A percentile compares a stretch with the other conserved stretches of the same genome.
phyloP scores from a whole-genome alignment of 1,140 invertebrate species.

The Steinernema feltiae region DNA sequence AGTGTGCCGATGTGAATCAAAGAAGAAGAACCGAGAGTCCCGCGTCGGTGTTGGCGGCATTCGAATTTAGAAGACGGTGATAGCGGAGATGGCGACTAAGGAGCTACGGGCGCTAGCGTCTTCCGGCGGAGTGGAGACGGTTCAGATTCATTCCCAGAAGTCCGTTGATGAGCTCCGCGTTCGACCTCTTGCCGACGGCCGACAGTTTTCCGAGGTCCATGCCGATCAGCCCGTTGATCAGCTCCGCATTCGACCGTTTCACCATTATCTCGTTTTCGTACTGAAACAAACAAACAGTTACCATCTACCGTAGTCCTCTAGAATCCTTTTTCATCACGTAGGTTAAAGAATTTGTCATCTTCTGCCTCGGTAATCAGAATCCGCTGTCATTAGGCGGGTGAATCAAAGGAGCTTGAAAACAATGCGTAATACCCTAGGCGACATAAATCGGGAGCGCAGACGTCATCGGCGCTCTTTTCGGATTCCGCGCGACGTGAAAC shows the following conservation, averaged over 20 bases:
- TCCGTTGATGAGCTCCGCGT: conserved; percentile 39
- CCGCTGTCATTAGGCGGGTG: too few species aligned
- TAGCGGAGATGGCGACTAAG: too few species aligned
- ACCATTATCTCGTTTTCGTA: conserved; percentile 13
- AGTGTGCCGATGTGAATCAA: neutral
- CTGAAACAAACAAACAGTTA: conserved; percentile 13
- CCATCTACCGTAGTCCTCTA: neutral
- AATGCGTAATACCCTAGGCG: neutral
- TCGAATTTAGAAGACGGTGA: neutral
- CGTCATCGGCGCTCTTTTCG: neutral
- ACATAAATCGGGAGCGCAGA: neutral
- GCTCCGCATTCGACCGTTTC: conserved; percentile 35
- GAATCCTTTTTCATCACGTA: too few species aligned
- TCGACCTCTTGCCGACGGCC: conserved; percentile 38
- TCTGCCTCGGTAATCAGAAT: too few species aligned
- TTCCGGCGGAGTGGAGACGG: conserved; percentile 32
- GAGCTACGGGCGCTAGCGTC: too few species aligned
- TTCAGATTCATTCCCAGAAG: conserved; percentile 41
- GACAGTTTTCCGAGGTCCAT: conserved; percentile 39
- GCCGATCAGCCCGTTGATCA: conserved; percentile 40
- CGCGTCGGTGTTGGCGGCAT: neutral
- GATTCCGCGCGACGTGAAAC: neutral
- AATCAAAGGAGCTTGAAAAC: neutral
- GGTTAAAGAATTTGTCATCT: too few species aligned
- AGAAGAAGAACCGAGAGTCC: neutral